These are phyloP conservation scores for Crotalus helleri DNA, from an alignment of 2,113 vertebrate genomes.

Conservation along the genomic window DNA sequence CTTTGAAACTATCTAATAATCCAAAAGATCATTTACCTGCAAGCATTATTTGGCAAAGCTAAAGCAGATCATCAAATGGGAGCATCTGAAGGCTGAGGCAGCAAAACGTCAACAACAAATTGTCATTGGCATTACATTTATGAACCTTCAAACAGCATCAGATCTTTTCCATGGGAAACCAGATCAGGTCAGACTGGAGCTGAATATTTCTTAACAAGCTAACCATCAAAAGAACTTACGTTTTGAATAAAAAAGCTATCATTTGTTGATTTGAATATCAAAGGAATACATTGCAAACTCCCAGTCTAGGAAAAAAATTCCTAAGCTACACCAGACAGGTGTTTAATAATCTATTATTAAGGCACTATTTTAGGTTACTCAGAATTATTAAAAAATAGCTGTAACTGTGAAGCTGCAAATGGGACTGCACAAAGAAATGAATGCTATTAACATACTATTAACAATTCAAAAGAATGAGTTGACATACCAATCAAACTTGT, in stretches of 20 bases:
- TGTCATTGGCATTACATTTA: conserved; percentile 95
- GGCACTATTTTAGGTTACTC: conserved; percentile 90
- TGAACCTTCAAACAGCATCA: conserved; percentile 92
- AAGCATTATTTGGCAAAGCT: conserved; percentile 82
- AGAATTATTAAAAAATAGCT: conserved; percentile 86
- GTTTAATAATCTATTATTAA: conserved; percentile 99
- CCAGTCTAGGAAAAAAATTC: conserved; percentile 86
- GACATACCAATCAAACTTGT: conserved; percentile 99
- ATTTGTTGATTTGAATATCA: conserved; percentile 99
- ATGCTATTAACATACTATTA: conserved; percentile 99
- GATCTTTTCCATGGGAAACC: conserved; percentile 81
- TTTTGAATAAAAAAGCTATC: conserved; percentile 87
- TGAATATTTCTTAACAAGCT: conserved; percentile 85
- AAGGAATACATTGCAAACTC: conserved; percentile 86
- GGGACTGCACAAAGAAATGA: conserved; percentile 83
- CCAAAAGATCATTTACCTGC: conserved; percentile 88
- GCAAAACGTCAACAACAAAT: conserved; percentile 87
- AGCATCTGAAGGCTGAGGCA: conserved; percentile 78
- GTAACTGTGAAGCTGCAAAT: conserved; percentile 84
- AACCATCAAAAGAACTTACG: conserved; percentile 79
- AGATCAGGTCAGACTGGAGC: conserved; percentile 84
- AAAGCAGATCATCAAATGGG: conserved; percentile 77
- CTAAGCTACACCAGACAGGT: conserved; percentile 94
- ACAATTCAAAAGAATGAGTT: conserved; percentile 99
- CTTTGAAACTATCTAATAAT: conserved; percentile 86